Conservation (phyloP, 2,888 invertebrate species). For the Lacanobia wlatinum region DNA sequence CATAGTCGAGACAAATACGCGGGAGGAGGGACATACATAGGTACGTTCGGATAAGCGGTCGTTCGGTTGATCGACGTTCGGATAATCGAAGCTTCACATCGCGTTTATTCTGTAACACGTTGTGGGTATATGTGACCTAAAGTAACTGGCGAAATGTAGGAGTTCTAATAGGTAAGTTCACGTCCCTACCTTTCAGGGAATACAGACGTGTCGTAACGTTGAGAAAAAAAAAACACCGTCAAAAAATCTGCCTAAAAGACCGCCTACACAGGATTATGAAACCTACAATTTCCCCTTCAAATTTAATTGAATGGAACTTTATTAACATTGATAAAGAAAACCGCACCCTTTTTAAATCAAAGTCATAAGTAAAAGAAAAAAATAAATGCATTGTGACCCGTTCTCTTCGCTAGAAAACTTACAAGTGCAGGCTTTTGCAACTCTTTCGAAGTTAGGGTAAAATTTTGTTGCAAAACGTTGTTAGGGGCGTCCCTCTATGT, state of each 20-base stretch:
- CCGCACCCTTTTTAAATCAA: neutral
- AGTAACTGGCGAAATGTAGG: too few species aligned
- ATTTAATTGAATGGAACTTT: conserved; percentile 6
- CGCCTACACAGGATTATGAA: neutral
- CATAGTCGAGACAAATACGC: too few species aligned
- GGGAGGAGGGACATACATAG: too few species aligned
- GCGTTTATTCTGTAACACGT: too few species aligned
- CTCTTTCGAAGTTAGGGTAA: conserved; percentile 25
- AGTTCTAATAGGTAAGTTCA: neutral
- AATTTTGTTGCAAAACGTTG: conserved; percentile 16
- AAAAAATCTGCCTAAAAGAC: neutral
- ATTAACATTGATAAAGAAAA: conserved; percentile 8
- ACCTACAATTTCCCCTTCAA: neutral
- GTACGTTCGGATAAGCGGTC: too few species aligned
- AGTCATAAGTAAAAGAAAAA: conserved; percentile 1
- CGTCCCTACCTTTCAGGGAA: neutral
- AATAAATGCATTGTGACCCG: conserved; percentile 15
- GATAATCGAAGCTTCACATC: too few species aligned
- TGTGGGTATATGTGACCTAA: too few species aligned
- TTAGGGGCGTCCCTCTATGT: neutral
- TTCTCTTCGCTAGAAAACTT: conserved; percentile 29
- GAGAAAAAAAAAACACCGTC: neutral
- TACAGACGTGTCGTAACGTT: neutral
- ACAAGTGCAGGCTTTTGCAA: conserved; percentile 29
- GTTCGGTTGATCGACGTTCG: too few species aligned